Conservation (phyloP, 2,888 invertebrate species). For the Platerodrilus igneus region DNA sequence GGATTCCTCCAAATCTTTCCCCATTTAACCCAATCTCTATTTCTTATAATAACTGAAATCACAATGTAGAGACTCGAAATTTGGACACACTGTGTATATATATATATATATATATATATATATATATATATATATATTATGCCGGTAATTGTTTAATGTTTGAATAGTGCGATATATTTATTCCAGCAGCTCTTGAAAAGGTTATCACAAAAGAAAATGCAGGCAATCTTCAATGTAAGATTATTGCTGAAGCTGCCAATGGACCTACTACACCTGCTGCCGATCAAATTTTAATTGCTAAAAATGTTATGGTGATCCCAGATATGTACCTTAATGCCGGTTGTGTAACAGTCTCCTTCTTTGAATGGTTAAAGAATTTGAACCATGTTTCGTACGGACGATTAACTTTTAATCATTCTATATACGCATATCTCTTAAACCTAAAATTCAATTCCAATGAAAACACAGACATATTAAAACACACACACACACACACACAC, state of each 20-base stretch:
- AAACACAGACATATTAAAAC: no score
- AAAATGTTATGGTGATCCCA: slow-evolving; percentile 87
- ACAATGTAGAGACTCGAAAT: no score
- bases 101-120: no score
- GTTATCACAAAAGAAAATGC: slow-evolving; percentile 91
- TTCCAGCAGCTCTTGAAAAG: slow-evolving; percentile 95
- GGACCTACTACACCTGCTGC: slow-evolving; percentile 95
- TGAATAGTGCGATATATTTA: slow-evolving; percentile 93
- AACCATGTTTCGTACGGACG: slow-evolving; percentile 97
- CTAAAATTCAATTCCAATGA: no score
- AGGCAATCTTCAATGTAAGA: slow-evolving; percentile 83
- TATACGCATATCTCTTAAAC: no score
- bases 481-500: no score
- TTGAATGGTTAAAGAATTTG: slow-evolving; percentile 97
- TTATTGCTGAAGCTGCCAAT: slow-evolving; percentile 95
- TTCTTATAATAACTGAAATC: no score
- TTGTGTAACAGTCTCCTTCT: slow-evolving; percentile 98
- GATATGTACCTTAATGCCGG: slow-evolving; percentile 88
- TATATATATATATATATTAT: no score
- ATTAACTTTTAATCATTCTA: slow-evolving; percentile 89
- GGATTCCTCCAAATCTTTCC: no score
- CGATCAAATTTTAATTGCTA: slow-evolving; percentile 82
- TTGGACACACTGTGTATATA: no score
- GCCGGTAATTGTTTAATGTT: slow-evolving; percentile 75
- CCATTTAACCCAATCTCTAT: no score